Percentiles rank a stretch among this genome's conserved stretches.
phyloP scores from a whole-genome alignment of 2,797 vertebrate genomes.

The Cossypha niveicapilla region DNA sequence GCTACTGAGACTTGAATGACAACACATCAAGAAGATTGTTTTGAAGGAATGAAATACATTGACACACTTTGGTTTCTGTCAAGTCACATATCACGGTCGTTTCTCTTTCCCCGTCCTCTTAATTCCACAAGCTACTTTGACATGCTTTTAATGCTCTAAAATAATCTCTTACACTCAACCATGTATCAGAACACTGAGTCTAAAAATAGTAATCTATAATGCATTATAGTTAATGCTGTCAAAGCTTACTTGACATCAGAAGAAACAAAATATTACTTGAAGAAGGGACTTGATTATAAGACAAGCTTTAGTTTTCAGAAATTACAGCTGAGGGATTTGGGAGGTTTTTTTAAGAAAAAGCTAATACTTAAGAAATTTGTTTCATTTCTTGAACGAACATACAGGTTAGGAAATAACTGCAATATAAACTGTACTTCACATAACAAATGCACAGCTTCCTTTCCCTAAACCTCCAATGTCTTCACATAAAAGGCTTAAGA shows the following conservation, averaged over 20 bases:
- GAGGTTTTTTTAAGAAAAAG: background rate
- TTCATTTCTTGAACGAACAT: background rate
- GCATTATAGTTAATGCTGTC: background rate
- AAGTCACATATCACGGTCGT: background rate
- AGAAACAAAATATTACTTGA: background rate
- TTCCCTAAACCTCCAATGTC: background rate
- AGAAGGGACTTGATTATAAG: background rate
- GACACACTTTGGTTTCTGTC: background rate
- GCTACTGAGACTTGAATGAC: background rate
- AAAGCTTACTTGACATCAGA: background rate
- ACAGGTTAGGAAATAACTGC: accelerated
- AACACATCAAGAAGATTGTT: background rate
- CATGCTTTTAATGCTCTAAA: slow-evolving; percentile 8
- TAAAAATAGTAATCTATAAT: slow-evolving; percentile 21
- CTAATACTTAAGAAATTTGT: background rate
- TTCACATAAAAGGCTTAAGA: background rate
- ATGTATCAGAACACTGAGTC: background rate
- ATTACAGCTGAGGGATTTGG: background rate
- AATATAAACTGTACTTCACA: background rate
- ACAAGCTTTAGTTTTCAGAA: background rate
- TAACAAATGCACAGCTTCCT: background rate
- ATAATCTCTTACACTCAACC: slow-evolving; percentile 14
- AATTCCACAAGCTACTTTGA: background rate
- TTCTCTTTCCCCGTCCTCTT: background rate
- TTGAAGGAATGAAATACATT: background rate